phyloP scores from a whole-genome alignment of 2,113 vertebrate genomes.

The Myotis lucifugus region DNA sequence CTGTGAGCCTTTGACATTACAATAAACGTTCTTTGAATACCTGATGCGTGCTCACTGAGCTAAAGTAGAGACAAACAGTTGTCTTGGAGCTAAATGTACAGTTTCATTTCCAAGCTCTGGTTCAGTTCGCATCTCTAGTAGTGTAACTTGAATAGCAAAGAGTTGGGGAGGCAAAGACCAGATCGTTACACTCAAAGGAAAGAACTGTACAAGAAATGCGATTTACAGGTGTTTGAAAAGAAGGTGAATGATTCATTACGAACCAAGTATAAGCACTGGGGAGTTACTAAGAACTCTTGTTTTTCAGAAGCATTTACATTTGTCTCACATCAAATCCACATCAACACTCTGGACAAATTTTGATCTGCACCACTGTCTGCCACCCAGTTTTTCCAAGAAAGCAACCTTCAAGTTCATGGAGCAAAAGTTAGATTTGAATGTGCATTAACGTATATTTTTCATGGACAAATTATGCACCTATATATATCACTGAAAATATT shows the following conservation, averaged over 20 bases:
- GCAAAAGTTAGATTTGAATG: conserved; percentile 33
- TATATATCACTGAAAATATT: conserved; percentile 10
- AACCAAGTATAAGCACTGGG: background rate
- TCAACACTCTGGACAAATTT: conserved; percentile 12
- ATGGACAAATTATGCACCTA: background rate
- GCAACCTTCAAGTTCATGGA: background rate
- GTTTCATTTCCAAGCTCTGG: conserved; percentile 38
- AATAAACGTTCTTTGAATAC: conserved; percentile 1
- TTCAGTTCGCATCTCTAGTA: background rate
- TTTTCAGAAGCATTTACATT: conserved; percentile 3
- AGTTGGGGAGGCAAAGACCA: background rate
- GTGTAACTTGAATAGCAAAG: background rate
- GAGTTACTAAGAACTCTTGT: background rate
- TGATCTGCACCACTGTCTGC: background rate
- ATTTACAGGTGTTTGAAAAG: conserved; percentile 13
- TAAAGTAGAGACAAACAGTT: background rate
- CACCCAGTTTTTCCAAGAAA: conserved; percentile 1
- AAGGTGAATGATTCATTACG: background rate
- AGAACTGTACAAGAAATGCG: background rate
- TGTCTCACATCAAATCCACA: background rate
- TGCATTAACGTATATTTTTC: conserved; percentile 6
- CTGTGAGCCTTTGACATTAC: background rate
- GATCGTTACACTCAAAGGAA: background rate
- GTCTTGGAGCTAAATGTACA: background rate
- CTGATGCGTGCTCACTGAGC: background rate